These are phyloP conservation scores for Emberiza fucata DNA, from an alignment of 2,113 vertebrate genomes.

Conservation along the genomic window DNA sequence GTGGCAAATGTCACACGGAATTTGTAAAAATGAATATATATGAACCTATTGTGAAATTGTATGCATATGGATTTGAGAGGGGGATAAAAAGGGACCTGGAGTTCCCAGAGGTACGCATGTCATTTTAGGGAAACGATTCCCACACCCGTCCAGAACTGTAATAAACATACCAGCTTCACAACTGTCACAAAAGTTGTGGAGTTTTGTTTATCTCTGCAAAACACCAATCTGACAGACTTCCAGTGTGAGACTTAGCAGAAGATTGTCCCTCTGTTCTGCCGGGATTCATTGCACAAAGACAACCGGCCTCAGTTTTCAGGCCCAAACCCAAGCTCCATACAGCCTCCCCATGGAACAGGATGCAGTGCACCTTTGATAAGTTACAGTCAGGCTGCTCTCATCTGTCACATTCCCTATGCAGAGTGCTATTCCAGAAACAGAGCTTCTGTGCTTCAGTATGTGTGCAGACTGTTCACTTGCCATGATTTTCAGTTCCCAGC, in stretches of 20 bases:
- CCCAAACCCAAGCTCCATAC: rapidly evolving
- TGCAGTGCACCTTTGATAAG: not conserved
- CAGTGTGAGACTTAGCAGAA: not conserved
- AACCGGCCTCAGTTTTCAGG: not conserved
- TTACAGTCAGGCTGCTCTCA: not conserved
- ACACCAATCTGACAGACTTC: not conserved
- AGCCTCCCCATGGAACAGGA: not conserved
- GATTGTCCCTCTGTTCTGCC: not conserved
- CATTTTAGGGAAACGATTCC: too few species aligned
- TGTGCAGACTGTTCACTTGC: not conserved
- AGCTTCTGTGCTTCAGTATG: not conserved
- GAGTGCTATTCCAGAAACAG: not conserved
- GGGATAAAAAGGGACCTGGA: too few species aligned
- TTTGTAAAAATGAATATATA: too few species aligned
- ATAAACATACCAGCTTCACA: too few species aligned
- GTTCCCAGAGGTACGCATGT: too few species aligned
- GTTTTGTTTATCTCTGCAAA: too few species aligned
- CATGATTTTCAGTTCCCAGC: constrained; percentile 31
- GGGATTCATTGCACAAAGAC: not conserved
- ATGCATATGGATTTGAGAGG: too few species aligned
- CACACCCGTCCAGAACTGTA: too few species aligned
- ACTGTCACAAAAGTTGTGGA: too few species aligned
- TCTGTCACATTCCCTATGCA: not conserved
- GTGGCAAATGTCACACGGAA: too few species aligned
- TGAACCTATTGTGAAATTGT: too few species aligned